Base-by-base conservation (phyloP, 2,888 invertebrate genomes). In the Nudaria mundana region DNA sequence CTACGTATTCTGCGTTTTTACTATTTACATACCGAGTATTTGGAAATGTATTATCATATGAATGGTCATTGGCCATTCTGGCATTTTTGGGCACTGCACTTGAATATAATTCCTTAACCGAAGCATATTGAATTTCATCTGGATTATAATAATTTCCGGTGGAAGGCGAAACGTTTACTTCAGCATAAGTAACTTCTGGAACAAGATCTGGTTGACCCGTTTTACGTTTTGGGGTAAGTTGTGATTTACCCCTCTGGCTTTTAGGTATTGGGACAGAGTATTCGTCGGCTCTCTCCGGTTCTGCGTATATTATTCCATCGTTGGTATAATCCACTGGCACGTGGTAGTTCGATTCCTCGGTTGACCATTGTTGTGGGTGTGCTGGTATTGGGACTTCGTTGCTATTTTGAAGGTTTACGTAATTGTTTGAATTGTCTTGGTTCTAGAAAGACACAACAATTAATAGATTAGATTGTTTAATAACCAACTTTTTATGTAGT, bases 11-110 rank as follows among this genome's bases (percentile, higher is more conserved):
- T 24, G 37, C 0, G 12, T 23, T 15, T 14, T 7, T 11, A 23
- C 37, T 37, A 7, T 37, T 37, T 3, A 30, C 25, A 12, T 37
- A 37, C 11, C 12, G 25, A 4, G 30, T 25, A 18, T 30, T 12
- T 18, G 37, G 30, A 30, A 30, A 37, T 1, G 14, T 18, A 24
- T 37, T 37, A 8, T n/a, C 37, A 3, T 37, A 37, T 1, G 24
- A 1, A 6, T 15, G 11, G 12, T 12, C 8, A 5, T 12, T 33
- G n/a, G 5, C 5, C 18, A 5, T 25, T 12, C 16, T 25, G 1
- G 5, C 5, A 25, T n/a, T 11, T 3, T 34, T 34, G n/a, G 34
- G 34, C 11, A 34, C 1, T n/a, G 26, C 25, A 5, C 26, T 24
- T 3, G 34, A 8, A 8, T 34, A 34, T 0, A 34, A n/a, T 13